phyloP scores from a whole-genome alignment of 2,888 invertebrate species.

The Archips xylosteana region DNA sequence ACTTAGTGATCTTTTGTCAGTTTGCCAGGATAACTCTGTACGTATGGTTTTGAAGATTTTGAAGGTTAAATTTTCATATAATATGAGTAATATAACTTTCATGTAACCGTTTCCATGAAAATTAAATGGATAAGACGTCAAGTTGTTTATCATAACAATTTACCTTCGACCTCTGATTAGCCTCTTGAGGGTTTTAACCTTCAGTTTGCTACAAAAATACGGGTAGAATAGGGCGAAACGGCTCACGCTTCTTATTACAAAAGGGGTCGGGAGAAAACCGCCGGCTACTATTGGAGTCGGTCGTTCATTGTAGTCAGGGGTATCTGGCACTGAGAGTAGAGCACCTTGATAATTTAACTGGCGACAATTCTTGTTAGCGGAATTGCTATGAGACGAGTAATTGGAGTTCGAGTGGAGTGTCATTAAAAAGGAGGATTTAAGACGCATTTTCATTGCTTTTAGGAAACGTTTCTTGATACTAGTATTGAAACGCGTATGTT shows the following conservation, averaged over 20 bases:
- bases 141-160: conserved; percentile 14
- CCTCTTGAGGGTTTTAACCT: conserved; percentile 13
- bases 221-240: conserved; percentile 5
- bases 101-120: not conserved
- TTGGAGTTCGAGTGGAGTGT: conserved; percentile 58
- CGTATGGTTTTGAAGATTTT: too few relatives aligned
- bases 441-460: conserved; percentile 61
- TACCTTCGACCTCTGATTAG: conserved; percentile 12
- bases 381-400: conserved; percentile 56
- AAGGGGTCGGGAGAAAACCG: not conserved
- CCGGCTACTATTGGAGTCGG: not conserved
- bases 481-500: not conserved
- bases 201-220: conserved; percentile 22
- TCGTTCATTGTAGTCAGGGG: not conserved
- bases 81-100: not conserved
- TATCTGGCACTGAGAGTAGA: not conserved
- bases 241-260: conserved; percentile 15
- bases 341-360: conserved; percentile 17
- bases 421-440: conserved; percentile 66
- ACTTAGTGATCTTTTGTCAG: too few relatives aligned
- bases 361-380: conserved; percentile 55
- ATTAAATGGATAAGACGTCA: conserved; percentile 1
- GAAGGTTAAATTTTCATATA: not conserved
- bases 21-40: too few relatives aligned
- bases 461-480: not conserved